These are phyloP conservation scores for Ptyas mucosa DNA, from an alignment of 2,113 vertebrate genomes.

Conservation along the genomic window DNA sequence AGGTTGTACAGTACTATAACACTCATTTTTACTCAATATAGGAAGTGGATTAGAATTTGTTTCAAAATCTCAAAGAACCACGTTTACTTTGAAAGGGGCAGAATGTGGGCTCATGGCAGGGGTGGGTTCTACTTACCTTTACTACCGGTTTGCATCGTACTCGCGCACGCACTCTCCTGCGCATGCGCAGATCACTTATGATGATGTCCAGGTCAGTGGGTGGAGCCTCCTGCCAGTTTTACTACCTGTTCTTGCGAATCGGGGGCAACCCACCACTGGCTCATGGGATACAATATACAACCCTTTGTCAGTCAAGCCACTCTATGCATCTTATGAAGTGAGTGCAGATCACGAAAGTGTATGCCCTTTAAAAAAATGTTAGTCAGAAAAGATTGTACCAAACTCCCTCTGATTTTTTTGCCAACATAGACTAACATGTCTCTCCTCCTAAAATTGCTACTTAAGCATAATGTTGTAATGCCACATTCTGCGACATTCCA, in stretches of 20 bases:
- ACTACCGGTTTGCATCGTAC: no score
- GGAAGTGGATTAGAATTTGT: neutral
- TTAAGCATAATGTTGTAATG: neutral
- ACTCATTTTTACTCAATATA: neutral
- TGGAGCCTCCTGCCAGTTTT: no score
- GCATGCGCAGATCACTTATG: no score
- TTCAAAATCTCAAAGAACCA: neutral
- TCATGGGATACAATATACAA: neutral
- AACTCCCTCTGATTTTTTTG: neutral
- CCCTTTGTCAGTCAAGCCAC: neutral
- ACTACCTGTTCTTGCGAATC: no score
- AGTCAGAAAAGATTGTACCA: neutral
- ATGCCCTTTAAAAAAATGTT: neutral
- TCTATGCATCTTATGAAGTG: neutral
- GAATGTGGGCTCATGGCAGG: neutral
- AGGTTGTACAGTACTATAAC: neutral
- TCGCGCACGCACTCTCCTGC: no score
- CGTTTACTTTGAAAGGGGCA: neutral
- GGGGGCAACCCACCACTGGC: no score
- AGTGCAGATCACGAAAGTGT: neutral
- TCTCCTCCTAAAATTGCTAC: neutral
- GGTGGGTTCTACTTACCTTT: no score
- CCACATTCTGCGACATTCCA: neutral
- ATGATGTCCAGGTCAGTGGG: no score
- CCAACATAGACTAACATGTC: neutral